Conservation (phyloP, 2,888 invertebrate species). For the Rutpela maculata region DNA sequence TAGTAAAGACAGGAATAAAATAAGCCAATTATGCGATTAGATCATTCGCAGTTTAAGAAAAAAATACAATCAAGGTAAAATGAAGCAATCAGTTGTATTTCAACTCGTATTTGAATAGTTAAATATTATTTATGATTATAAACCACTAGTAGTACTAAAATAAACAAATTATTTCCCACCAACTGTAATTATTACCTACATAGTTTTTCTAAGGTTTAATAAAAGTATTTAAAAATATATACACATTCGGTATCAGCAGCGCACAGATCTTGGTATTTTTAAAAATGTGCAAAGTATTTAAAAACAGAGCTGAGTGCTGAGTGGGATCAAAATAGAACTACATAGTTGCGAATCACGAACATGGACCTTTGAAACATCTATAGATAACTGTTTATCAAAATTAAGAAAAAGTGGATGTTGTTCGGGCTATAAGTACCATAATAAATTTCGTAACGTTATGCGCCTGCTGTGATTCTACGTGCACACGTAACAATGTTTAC, state of each 20-base stretch:
- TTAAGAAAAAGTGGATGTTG: not conserved
- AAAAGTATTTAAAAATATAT: not conserved
- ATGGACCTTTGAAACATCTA: slow-evolving; percentile 18
- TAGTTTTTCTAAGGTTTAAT: too few relatives aligned
- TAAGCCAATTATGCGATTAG: not conserved
- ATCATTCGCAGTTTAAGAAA: not conserved
- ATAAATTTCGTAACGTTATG: not conserved
- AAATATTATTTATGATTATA: not conserved
- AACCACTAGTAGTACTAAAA: not conserved
- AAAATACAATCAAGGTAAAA: not conserved
- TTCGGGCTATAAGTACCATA: not conserved
- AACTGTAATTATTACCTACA: not conserved
- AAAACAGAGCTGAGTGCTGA: slow-evolving; percentile 19
- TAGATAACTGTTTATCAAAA: slow-evolving; percentile 5
- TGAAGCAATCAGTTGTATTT: not conserved
- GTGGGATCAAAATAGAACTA: slow-evolving; percentile 30
- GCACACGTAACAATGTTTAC: not conserved
- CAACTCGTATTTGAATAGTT: not conserved
- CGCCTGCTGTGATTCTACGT: not conserved
- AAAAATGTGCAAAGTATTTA: slow-evolving; percentile 14
- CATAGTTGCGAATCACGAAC: slow-evolving; percentile 12
- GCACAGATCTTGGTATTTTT: not conserved
- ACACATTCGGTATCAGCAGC: not conserved
- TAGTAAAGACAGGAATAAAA: not conserved
- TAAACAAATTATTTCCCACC: not conserved